A percentile compares a stretch with the other conserved stretches of the same genome.
Conservation (phyloP, 2,797 vertebrate genomes). For the Acipenser oxyrinchus region DNA sequence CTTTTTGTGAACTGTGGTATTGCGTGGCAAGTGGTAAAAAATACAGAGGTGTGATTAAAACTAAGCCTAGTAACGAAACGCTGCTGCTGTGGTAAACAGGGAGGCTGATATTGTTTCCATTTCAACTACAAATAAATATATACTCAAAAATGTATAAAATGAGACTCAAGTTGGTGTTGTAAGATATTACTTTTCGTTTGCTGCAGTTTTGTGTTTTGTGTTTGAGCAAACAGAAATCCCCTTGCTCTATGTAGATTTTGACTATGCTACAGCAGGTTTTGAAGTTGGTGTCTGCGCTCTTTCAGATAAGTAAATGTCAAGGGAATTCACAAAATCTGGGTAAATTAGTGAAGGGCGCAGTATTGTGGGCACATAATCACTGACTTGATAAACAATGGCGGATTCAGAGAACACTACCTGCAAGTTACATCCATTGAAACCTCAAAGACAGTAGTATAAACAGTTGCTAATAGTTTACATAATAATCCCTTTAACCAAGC, state of each 20-base stretch:
- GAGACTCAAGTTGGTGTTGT: too few species aligned
- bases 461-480: neutral
- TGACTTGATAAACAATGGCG: constrained; percentile 5
- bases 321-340: constrained; percentile 29
- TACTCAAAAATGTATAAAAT: too few species aligned
- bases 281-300: constrained; percentile 24
- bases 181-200: too few species aligned
- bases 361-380: constrained; percentile 3
- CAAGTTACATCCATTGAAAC: neutral
- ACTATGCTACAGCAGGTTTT: constrained; percentile 8
- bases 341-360: constrained; percentile 22
- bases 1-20: too few species aligned
- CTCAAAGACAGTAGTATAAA: neutral
- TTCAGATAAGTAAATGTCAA: constrained; percentile 34
- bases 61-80: too few species aligned
- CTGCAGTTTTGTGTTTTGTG: too few species aligned
- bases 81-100: too few species aligned
- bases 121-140: too few species aligned
- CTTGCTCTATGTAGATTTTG: neutral
- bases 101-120: too few species aligned
- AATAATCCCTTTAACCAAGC: neutral
- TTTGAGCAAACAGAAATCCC: too few species aligned
- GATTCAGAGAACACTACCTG: constrained; percentile 1
- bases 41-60: too few species aligned
- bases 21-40: too few species aligned